These are phyloP conservation scores for Temnothorax ravouxi DNA, from an alignment of 2,888 invertebrate genomes.

Conservation along the genomic window DNA sequence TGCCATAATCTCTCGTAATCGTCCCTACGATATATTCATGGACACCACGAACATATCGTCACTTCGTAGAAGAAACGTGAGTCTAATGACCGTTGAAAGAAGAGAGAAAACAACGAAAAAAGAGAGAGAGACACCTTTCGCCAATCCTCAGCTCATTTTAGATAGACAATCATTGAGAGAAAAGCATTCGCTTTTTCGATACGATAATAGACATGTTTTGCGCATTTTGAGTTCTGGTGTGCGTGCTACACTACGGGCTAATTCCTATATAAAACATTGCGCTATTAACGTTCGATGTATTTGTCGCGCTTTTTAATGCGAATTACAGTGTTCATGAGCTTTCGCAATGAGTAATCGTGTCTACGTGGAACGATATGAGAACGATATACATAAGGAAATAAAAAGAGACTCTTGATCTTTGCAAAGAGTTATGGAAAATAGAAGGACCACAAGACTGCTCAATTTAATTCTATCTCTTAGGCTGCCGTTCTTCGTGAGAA, in stretches of 20 bases:
- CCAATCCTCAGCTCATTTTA: background rate
- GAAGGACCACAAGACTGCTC: conserved; percentile 56
- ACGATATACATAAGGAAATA: background rate
- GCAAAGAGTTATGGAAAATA: conserved; percentile 25
- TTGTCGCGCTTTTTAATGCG: conserved; percentile 14
- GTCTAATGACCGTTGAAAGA: background rate
- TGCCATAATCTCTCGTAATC: conserved; percentile 3
- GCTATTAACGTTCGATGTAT: conserved; percentile 7
- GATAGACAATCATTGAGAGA: conserved; percentile 27
- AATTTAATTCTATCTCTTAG: conserved; percentile 31
- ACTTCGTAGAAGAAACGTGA: conserved; percentile 3
- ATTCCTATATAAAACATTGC: background rate
- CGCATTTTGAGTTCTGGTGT: background rate
- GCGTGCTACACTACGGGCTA: conserved; percentile 8
- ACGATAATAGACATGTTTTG: background rate
- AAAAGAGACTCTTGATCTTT: background rate
- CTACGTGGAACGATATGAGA: background rate
- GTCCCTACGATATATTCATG: conserved; percentile 26
- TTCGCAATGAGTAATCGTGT: conserved; percentile 8
- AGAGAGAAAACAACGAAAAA: background rate
- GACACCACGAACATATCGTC: conserved; percentile 56
- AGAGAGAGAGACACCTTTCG: background rate
- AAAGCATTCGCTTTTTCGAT: background rate
- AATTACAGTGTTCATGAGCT: background rate
- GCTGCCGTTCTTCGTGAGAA: conserved; percentile 9